phyloP scores from a whole-genome alignment of 2,797 vertebrate species.

The Phrynocephalus vlangalii region DNA sequence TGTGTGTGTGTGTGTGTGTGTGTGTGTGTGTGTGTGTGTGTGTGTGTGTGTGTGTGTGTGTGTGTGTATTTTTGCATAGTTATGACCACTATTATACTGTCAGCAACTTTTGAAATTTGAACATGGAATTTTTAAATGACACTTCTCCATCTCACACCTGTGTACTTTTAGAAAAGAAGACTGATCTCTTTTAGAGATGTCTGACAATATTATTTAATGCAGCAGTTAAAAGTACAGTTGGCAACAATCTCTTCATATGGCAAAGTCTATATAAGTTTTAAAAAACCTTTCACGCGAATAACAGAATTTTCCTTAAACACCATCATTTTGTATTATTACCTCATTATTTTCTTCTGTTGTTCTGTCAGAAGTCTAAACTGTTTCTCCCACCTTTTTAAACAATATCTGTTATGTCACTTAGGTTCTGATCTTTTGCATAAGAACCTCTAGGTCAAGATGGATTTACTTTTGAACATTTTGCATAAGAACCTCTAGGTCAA shows the following conservation, averaged over 20 bases:
- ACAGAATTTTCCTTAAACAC: neutral
- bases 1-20: too few species aligned
- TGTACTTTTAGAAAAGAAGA: neutral
- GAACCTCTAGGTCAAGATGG: neutral
- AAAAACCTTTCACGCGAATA: conserved; percentile 1
- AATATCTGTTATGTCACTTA: neutral
- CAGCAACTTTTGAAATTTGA: neutral
- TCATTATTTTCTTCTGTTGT: neutral
- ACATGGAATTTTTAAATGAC: neutral
- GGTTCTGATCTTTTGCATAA: neutral
- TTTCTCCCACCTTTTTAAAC: neutral
- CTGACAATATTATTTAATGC: neutral
- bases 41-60: too few species aligned
- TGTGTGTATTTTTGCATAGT: too few species aligned
- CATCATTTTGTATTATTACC: neutral
- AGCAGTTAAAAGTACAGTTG: neutral
- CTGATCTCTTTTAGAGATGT: neutral
- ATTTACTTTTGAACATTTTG: neutral
- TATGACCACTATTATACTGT: neutral
- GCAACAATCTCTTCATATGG: neutral
- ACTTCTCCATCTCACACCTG: neutral
- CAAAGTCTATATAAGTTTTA: neutral
- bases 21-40: too few species aligned
- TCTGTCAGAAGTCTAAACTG: neutral
- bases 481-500: neutral